Conservation (phyloP, 2,113 vertebrate species). For the Pseudorectes ferrugineus region DNA sequence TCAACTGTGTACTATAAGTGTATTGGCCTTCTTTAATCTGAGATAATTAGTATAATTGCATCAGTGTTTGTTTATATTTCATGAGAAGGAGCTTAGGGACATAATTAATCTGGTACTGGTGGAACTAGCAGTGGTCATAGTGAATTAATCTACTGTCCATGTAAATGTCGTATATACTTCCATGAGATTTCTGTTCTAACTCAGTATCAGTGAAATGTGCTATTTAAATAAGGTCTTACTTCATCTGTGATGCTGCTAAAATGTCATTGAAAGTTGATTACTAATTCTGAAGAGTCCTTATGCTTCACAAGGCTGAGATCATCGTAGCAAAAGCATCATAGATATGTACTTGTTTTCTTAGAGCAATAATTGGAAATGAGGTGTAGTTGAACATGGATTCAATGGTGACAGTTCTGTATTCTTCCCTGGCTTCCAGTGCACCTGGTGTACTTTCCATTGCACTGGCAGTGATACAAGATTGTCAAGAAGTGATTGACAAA, state of each 20-base stretch:
- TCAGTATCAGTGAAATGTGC: background rate
- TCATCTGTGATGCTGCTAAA: background rate
- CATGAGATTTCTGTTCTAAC: background rate
- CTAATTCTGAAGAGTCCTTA: background rate
- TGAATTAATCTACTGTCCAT: conserved; percentile 5
- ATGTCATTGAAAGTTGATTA: background rate
- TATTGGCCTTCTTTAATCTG: background rate
- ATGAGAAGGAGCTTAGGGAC: background rate
- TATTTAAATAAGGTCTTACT: conserved; percentile 16
- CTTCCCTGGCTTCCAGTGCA: background rate
- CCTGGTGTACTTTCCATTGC: background rate
- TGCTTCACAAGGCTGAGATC: background rate
- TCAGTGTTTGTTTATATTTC: background rate
- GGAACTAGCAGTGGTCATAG: conserved; percentile 3
- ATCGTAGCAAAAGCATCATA: background rate
- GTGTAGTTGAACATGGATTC: background rate
- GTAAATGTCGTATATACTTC: background rate
- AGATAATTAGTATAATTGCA: background rate
- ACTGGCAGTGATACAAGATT: background rate
- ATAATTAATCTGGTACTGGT: conserved; percentile 49
- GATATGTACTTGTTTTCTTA: background rate
- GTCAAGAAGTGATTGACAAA: conserved; percentile 3
- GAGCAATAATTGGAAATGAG: background rate
- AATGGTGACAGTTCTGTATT: background rate
- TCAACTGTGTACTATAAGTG: background rate